Percentiles rank a stretch among this genome's conserved stretches.
These are phyloP conservation scores for Centropus unirufus DNA, from an alignment of 2,113 vertebrate species.

Conservation along the genomic window DNA sequence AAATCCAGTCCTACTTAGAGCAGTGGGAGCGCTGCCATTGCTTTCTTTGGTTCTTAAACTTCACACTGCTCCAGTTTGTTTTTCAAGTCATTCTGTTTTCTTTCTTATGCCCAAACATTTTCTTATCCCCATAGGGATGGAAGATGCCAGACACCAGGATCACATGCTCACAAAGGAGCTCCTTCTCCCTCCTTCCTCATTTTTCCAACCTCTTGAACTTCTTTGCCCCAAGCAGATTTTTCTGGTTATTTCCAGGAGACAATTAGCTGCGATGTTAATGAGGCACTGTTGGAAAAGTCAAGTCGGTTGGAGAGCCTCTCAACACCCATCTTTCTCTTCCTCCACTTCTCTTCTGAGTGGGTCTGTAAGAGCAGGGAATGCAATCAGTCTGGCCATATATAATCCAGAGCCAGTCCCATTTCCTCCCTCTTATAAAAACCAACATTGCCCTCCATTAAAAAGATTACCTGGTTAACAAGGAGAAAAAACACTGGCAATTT, in stretches of 20 bases:
- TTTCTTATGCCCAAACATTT: conserved; percentile 35
- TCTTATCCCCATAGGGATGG: conserved; percentile 3
- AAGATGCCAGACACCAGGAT: not conserved
- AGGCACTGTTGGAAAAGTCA: not conserved
- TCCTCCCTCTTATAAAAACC: not conserved
- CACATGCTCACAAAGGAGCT: not conserved
- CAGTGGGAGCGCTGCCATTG: not conserved
- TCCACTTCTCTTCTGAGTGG: not conserved
- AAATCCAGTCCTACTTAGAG: not conserved
- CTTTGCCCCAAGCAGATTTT: not conserved
- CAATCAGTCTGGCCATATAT: not conserved
- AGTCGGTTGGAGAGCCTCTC: not conserved
- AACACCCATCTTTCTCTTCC: not conserved
- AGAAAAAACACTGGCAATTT: not conserved
- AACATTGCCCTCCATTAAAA: not conserved
- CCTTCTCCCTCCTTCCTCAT: not conserved
- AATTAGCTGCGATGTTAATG: not conserved
- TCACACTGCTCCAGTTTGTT: conserved; percentile 33
- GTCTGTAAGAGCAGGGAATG: not conserved
- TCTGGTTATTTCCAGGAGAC: not conserved
- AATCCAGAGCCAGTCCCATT: not conserved
- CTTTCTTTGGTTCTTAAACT: conserved; percentile 30
- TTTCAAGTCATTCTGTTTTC: conserved; percentile 24
- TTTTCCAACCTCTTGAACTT: conserved; percentile 7
- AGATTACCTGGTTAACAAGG: not conserved